Evolutionary conservation across 1,140 invertebrate genomes (phyloP), one percentile per base, ranked within the genome.

Genomic region (Bombus sibiricus): DNA sequence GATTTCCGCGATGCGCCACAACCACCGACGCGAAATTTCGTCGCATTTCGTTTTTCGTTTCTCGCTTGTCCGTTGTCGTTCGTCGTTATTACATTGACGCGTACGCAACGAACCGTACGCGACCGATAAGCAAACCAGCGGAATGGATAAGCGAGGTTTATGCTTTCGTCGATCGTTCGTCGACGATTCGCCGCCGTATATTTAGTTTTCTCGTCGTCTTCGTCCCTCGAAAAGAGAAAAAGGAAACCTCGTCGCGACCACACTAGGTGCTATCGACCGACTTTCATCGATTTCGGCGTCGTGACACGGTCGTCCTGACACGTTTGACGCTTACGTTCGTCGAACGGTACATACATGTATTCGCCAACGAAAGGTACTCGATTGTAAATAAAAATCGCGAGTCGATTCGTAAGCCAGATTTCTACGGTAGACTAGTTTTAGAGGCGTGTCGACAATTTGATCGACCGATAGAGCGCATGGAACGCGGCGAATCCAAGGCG

Each of bases 301-400:
- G 15, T 41, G 39, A 41, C 62, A 34, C 32, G 13, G 8, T 66
- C 32, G 32, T 34, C 6, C 6, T 34, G 15, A 22, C 32, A 34
- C 34, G 34, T 68, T 37, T 68, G 32, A 18, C 15, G 32, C 2
- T 68, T 37, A 34, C 6, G 8, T 9, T 34, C n/a, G 32, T 22
- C 32, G 18, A 34, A 64, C 62, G n/a, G 1, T n/a, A n/a, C 12
- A 32, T 12, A 62, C 28, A 13, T 62, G 62, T 64, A 64, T 4
- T 37, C 15, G 32, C 6, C 8, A 22, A 37, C 34, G 34, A 37
- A 37, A 37, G 66, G 9, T 25, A 37, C 66, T 83, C 80, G 75
- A 76, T 75, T 89, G 88, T 89, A 89, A 89, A 89, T 89, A 89
- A 82, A 74, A 82, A 66, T 62, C 28, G 43, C n/a, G 15, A 13